These are phyloP conservation scores for Lipotes vexillifer DNA, from an alignment of 2,113 vertebrate genomes.

Conservation along the genomic window DNA sequence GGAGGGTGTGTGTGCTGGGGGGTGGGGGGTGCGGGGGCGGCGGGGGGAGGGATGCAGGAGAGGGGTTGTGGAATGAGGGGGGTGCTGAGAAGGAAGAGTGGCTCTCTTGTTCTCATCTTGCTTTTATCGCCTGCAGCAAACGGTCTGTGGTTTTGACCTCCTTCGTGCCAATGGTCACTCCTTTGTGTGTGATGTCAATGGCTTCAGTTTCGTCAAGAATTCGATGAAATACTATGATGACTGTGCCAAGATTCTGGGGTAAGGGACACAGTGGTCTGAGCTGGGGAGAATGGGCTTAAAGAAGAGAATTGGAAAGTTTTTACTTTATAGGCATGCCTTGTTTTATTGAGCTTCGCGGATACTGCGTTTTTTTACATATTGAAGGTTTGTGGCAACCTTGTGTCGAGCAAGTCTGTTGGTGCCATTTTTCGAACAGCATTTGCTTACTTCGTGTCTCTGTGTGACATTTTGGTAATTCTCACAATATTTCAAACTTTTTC, in stretches of 20 bases:
- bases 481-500: background rate
- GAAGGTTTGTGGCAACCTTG: background rate
- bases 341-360: background rate
- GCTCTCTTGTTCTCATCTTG: constrained; percentile 31
- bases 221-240: constrained; percentile 99
- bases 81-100: background rate
- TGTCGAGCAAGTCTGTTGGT: background rate
- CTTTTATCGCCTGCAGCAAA: constrained; percentile 86
- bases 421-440: background rate
- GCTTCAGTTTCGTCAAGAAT: constrained; percentile 99
- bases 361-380: background rate
- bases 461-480: background rate
- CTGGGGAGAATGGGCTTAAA: background rate
- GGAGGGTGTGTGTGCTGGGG: background rate
- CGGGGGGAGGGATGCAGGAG: background rate
- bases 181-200: constrained; percentile 97
- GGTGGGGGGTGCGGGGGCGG: background rate
- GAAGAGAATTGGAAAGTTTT: background rate
- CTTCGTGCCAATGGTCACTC: constrained; percentile 97
- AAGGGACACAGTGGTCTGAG: constrained; percentile 43
- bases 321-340: background rate
- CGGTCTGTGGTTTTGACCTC: constrained; percentile 97
- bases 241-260: constrained; percentile 99
- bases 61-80: background rate
- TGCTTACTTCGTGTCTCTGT: background rate